Evolutionary conservation across 2,797 vertebrate species (phyloP), one percentile per base, ranked within the genome.

Genomic region (Cossypha heuglini): DNA sequence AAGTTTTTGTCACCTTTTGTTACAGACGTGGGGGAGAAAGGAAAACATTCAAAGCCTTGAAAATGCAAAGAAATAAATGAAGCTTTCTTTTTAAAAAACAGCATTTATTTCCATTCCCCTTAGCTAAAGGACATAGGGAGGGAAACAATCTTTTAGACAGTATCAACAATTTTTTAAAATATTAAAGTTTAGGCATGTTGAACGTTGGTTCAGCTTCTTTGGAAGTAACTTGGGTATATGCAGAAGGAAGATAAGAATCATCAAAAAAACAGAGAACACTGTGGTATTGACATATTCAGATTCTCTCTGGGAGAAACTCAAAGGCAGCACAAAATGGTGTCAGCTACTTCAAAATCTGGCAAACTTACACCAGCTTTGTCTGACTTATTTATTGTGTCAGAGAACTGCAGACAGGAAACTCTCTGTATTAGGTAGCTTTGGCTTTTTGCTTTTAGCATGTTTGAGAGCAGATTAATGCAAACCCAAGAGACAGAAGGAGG

Each of bases 41-140:
- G 12, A 67, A 87, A 87, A 57, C 20, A 37, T 64, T 72, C 35
- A 90, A 85, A 91, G n/a, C 46, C 49, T 74, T 75, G 33, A 79
- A 93, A 86, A 61, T 3, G 1, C 57, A 42, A 83, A 66, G 15
- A 49, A 73, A 49, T 49, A 71, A 61, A 38, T 11, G 2, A 86
- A 49, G 16, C 1, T 68, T 76, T 68, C 12, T 35, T 68, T 85
- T 15, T 22, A 33, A 78, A 40, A 40, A 18, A 9, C 24, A 43
- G 6, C 6, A 40, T 51, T 82, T 71, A 26, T 69, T 77, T 83
- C 35, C 13, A 49, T 61, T 75, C 11, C 13, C 13, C 85, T 72
- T 38, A 88, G 38, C 25, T 68, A 67, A 74, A 82, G 54, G 18
- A 61, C 16, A 20, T 4, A 5, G 10, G 26, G 16, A 75, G 3